phyloP scores from a whole-genome alignment of 1,140 invertebrate species.

The Drosophila sechellia region DNA sequence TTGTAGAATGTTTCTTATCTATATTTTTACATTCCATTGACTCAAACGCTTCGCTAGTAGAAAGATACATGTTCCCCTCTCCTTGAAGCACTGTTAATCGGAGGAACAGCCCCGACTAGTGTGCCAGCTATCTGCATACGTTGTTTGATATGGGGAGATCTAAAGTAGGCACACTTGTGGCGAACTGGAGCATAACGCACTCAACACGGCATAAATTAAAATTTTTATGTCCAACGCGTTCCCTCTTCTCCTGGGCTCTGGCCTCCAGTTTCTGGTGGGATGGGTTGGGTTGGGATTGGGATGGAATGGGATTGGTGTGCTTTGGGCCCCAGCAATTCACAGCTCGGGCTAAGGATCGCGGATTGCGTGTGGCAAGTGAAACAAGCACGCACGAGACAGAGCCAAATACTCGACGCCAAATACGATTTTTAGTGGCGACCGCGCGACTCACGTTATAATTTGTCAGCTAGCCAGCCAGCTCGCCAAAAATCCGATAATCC shows the following conservation, averaged over 20 bases:
- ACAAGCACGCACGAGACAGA: conserved; percentile 66
- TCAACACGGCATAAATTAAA: conserved; percentile 81
- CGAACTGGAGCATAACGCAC: conserved; percentile 79
- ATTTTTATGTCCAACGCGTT: conserved; percentile 53
- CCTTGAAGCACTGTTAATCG: background rate
- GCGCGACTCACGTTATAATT: conserved; percentile 73
- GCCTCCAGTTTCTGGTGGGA: conserved; percentile 3
- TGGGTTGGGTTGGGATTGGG: no score
- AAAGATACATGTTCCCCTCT: conserved; percentile 1
- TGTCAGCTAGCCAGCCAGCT: conserved; percentile 37
- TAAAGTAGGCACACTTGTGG: conserved; percentile 60
- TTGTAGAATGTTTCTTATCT: background rate
- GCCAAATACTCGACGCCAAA: conserved; percentile 41
- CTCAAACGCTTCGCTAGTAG: background rate
- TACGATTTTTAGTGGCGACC: conserved; percentile 69
- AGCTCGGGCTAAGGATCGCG: conserved; percentile 42
- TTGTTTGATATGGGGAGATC: conserved; percentile 43
- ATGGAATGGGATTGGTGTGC: conserved; percentile 9
- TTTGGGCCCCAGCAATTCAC: conserved; percentile 50
- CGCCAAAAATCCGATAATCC: conserved; percentile 33
- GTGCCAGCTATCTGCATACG: conserved; percentile 49
- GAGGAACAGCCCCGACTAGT: background rate
- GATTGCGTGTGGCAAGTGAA: conserved; percentile 72
- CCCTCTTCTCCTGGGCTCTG: conserved; percentile 11
- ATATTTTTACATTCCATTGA: background rate